Base-by-base conservation (phyloP, 2,113 vertebrate species). In the Mus musculus region DNA sequence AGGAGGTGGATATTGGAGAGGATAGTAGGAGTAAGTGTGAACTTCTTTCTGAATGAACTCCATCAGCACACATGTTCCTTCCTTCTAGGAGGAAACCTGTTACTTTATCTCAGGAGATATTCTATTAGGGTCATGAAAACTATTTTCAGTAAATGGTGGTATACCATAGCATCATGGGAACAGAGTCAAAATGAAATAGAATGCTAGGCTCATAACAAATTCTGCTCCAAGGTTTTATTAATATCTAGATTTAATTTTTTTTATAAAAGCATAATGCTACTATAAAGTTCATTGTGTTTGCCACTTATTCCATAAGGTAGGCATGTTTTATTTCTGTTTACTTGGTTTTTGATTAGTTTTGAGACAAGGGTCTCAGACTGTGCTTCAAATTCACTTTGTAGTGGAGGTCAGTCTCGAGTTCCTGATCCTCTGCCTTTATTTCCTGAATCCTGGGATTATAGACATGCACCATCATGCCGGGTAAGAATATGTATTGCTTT, bases 31-130 rank as follows among this genome's bases (percentile, higher is more conserved):
- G 39, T 95, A 94, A 96, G 96, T 92, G 94, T 69, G 92, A 94
- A 93, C 95, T 89, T 78, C 73, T 93, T 98, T 77, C 49, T 97
- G 95, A 94, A 91, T 94, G 90, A 97, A 78, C 87, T 98, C 90
- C 46, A 91, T 93, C 88, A 96, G 94, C 91, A 54, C 89, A 96
- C 88, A 94, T 95, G 49, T 95, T 97, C 36, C 2, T 95, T 95
- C 88, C 96, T 97, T 88, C 85, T 96, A 36, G 82, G 88, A 97
- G 81, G 77, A 75, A 96, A 95, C 85, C 54, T 96, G 87, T 93
- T 85, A 92, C 30, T 92, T 97, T 73, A 92, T 96, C 77, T 95
- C 67, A 89, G 76, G 61, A 94, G 56, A 96, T 95, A 87, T 54
- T 75, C 61, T 95, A 42, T 76, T 97, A 91, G 89, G 94, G 96